Conservation (phyloP, 2,797 vertebrate genomes). For the Smutsia gigantea region DNA sequence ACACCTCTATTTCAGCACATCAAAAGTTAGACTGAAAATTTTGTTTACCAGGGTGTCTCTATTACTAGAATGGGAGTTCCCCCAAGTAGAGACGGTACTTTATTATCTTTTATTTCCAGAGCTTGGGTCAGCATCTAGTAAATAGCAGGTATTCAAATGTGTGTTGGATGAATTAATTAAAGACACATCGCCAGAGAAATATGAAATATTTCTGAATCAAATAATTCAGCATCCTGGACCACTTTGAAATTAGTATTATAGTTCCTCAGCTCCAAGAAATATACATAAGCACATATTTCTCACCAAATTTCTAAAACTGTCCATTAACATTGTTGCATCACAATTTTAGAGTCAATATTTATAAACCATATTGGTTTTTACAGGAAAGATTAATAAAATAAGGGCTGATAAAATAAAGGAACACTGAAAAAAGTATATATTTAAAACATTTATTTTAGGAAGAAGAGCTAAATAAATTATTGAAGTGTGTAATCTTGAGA, state of each 20-base stretch:
- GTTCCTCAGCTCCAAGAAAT: conserved; percentile 35
- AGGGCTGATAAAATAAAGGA: conserved; percentile 32
- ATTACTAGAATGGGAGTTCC: background rate
- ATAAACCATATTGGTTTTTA: conserved; percentile 44
- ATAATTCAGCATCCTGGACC: background rate
- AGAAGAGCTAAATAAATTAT: conserved; percentile 27
- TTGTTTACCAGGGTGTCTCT: background rate
- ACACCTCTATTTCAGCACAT: background rate
- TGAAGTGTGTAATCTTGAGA: conserved; percentile 41
- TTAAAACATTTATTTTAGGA: conserved; percentile 57
- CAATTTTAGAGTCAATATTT: conserved; percentile 34
- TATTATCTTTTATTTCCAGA: conserved; percentile 26
- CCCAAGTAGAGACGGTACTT: background rate
- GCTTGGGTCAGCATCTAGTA: background rate
- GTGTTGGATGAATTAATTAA: background rate
- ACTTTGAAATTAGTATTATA: background rate
- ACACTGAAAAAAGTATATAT: conserved; percentile 7
- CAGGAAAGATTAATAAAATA: conserved; percentile 40
- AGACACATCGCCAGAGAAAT: conserved; percentile 1
- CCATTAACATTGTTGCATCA: background rate
- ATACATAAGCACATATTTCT: background rate
- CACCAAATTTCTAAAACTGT: background rate
- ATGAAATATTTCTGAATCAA: conserved; percentile 2
- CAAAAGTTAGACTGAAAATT: background rate
- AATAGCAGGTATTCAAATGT: background rate